Base-by-base conservation (phyloP, 2,888 invertebrate genomes). In the Nasonia oneida region DNA sequence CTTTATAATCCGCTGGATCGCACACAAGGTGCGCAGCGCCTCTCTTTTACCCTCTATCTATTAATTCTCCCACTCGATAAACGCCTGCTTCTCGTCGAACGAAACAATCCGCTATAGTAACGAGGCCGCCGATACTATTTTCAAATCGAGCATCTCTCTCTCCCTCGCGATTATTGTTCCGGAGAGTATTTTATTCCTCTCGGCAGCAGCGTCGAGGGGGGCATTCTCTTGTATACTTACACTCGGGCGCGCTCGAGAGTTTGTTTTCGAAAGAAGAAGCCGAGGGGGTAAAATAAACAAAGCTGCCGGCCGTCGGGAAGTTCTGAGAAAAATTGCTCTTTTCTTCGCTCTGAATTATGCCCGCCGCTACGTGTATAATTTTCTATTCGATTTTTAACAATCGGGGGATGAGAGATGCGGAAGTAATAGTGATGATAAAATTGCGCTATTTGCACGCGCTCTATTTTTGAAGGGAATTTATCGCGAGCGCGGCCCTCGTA, bases 221-320 rank as follows among this genome's bases (percentile, higher is more conserved):
- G 15, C 10, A 5, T 23, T 42, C 33, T 29, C 50, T 33, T 70
- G 64, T 79, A 79, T 50, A 79, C 79, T 47, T 79, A 70, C 37
- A 70, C 70, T 50, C 8, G 8, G 8, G 15, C 39, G 1, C 53
- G 53, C 39, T 8, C 14, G 14, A 29, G 47, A 71, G 81, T 81
- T 81, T 81, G 73, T 81, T 81, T 81, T 81, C 57, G 50, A 57
- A 81, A 57, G 71, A 57, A 81, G 80, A 57, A 81, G 23, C 81
- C 57, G 23, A 29, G 33, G 18, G 67, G 71, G 53, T 23, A 71
- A 80, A 80, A 71, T 57, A 80, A 80, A 71, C 80, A 47, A 61
- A 18, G 12, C 71, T n/a, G 29, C 3, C 29, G 29, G 4, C 37
- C 23, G 64, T 42, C 3, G 39, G 39, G 64, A 71, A 71, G 15